Conservation (phyloP, 37 sponge, comb jelly and placozoan species). For the Tethya wilhelma region DNA sequence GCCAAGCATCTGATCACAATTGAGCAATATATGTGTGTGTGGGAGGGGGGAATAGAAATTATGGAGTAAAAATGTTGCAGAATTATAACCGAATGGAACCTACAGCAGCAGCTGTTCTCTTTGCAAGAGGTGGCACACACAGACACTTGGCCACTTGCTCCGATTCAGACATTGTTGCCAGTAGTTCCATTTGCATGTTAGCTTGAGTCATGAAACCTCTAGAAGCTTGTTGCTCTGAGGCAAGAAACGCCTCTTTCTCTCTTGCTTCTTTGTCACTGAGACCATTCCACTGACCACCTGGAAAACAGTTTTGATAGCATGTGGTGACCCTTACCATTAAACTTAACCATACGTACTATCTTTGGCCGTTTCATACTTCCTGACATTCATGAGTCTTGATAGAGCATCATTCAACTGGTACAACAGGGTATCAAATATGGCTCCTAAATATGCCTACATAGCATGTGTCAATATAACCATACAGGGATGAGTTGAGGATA, state of each 20-base stretch:
- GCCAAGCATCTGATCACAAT: conserved; percentile 79
- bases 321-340: background rate
- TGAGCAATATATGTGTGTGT: background rate
- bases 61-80: background rate
- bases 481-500: too few species aligned
- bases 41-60: background rate
- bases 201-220: conserved; percentile 63
- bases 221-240: conserved; percentile 57
- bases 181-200: conserved; percentile 44
- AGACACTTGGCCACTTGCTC: conserved; percentile 42
- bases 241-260: conserved; percentile 57
- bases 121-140: conserved; percentile 53
- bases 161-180: conserved; percentile 35
- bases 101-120: conserved; percentile 68
- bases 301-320: background rate
- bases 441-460: conserved; percentile 61
- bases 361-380: conserved; percentile 47
- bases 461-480: background rate
- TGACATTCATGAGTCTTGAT: conserved; percentile 62
- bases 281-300: conserved; percentile 48
- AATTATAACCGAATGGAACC: conserved; percentile 6
- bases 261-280: conserved; percentile 27
- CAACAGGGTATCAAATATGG: conserved; percentile 78
- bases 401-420: conserved; percentile 82
- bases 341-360: conserved; percentile 34